Evolutionary conservation across 2,797 vertebrate species (phyloP), one percentile per base, ranked within the genome.

Genomic region (Florisuga fusca): DNA sequence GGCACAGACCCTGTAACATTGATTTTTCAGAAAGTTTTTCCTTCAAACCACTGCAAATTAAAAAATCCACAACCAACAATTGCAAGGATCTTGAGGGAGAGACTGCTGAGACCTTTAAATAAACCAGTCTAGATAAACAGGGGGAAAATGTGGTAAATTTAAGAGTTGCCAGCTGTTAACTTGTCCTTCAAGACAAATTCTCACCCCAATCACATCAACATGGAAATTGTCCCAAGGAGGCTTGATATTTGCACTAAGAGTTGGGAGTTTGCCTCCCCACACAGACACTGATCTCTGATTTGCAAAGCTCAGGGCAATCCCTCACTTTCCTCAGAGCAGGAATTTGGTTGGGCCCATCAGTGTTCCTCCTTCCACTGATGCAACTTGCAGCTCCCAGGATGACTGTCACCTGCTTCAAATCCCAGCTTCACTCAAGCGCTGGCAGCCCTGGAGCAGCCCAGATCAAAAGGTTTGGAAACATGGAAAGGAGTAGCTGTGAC

Each of bases 271-370:
- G 67, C 36, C 69, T 38, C 53, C 43, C 14, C 83, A 22, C 21
- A 4, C 0, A 19, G 26, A 17, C 0, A 2, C 58, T 45, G 54
- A 33, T 73, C 27, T 69, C 59, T 33, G 76, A 27, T 79, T 81
- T 69, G 45, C 62, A 48, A 62, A 61, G 41, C 23, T 93, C 87
- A 59, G 13, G 55, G 14, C 73, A 50, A 69, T 67, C 5, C 0
- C 33, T 51, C 34, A 2, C 1, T 54, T 72, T 78, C 67, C 51
- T n/a, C 68, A n/a, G 68, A 63, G 18, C 29, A 75, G 54, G 61
- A 62, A 74, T 64, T 75, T 27, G n/a, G 58, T 58, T 0, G 0
- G 46, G 45, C 13, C 15, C 14, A 19, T 21, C 0, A 0, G 12
- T 9, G 23, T 6, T 75, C 18, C 43, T 72, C 45, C 45, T 84